Evolutionary conservation across 2,888 invertebrate genomes (phyloP).

Genomic region (Athripsodes cinereus): DNA sequence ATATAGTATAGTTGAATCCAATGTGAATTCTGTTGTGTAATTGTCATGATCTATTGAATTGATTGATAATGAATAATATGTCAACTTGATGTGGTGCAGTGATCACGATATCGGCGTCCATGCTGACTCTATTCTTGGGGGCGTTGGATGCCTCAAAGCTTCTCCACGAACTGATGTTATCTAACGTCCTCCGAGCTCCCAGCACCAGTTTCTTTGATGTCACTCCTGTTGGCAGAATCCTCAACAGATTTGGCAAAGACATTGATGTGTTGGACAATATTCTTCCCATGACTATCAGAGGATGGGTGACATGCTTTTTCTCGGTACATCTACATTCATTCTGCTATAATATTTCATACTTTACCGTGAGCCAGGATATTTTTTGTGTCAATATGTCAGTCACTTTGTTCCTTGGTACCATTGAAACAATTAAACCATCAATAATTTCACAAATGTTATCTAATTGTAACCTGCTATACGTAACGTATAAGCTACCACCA

Average conservation of each 20-base stretch:
- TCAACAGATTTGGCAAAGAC: slow-evolving; percentile 74
- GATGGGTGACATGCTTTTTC: slow-evolving; percentile 63
- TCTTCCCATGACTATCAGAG: slow-evolving; percentile 64
- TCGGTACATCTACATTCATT: slow-evolving; percentile 41
- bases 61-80: slow-evolving; percentile 6
- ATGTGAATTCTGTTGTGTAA: too few relatives aligned
- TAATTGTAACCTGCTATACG: too few relatives aligned
- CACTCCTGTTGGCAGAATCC: slow-evolving; percentile 71
- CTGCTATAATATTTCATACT: neutral
- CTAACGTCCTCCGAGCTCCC: slow-evolving; percentile 60
- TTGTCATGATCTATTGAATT: too few relatives aligned
- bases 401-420: too few relatives aligned
- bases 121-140: slow-evolving; percentile 62
- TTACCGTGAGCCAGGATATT: neutral
- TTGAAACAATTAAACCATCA: too few relatives aligned
- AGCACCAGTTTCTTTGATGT: slow-evolving; percentile 71
- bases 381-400: neutral
- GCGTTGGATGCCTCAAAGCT: slow-evolving; percentile 55
- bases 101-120: slow-evolving; percentile 58
- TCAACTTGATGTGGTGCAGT: slow-evolving; percentile 40
- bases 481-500: too few relatives aligned
- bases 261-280: slow-evolving; percentile 66
- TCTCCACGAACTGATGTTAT: slow-evolving; percentile 60
- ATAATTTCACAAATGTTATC: too few relatives aligned
- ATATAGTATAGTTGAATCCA: too few relatives aligned